Evolutionary conservation across 2,113 vertebrate genomes (phyloP).

Genomic region (Leptosomus discolor): DNA sequence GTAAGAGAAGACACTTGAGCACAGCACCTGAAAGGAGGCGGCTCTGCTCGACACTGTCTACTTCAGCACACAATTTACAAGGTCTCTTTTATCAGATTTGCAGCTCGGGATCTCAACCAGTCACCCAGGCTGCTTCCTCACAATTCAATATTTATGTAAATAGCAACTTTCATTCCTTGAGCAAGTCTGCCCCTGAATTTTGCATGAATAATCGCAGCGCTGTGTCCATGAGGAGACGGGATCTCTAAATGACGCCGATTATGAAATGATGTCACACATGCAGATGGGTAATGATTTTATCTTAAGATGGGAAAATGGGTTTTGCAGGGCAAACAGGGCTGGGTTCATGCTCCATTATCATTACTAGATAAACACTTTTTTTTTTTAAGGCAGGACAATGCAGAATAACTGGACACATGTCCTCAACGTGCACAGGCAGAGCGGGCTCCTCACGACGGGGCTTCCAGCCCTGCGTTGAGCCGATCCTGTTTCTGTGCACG

Average conservation of each 20-base stretch:
- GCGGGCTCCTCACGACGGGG: background rate
- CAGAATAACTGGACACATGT: rapidly evolving
- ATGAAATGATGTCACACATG: slow-evolving; percentile 32
- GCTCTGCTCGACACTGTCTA: background rate
- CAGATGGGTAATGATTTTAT: slow-evolving; percentile 23
- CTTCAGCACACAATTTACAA: background rate
- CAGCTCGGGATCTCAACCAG: background rate
- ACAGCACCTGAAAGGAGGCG: background rate
- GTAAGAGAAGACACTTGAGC: background rate
- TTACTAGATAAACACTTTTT: background rate
- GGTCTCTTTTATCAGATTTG: background rate
- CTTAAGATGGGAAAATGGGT: background rate
- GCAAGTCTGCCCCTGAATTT: background rate
- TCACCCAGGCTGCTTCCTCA: background rate
- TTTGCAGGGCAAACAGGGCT: background rate
- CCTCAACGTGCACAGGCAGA: rapidly evolving
- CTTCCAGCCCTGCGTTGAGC: background rate
- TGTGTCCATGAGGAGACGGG: background rate
- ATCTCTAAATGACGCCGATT: background rate
- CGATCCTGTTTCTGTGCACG: background rate
- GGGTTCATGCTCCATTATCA: background rate
- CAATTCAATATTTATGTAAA: slow-evolving; percentile 19
- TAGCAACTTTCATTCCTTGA: background rate
- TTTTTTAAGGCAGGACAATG: background rate
- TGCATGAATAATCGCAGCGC: background rate